Percentiles rank a stretch among this genome's conserved stretches.
Evolutionary conservation across 2,888 invertebrate species (phyloP).

Genomic region (Melitaea athalia): DNA sequence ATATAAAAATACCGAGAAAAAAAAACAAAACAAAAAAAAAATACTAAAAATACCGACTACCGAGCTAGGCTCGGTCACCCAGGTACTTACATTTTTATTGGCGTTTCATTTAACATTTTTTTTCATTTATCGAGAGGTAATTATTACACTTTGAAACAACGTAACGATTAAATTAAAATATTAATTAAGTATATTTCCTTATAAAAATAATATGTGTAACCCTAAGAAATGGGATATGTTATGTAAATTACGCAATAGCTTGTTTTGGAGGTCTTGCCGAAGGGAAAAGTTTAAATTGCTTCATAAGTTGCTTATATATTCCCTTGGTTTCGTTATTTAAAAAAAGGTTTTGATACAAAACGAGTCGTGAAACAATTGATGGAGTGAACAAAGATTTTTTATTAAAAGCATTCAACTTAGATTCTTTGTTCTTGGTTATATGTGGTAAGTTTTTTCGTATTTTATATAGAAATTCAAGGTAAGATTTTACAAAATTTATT

Average conservation of each 20-base stretch:
- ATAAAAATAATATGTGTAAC: background rate
- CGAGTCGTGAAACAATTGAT: background rate
- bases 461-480: too few species aligned
- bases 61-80: too few species aligned
- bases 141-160: too few species aligned
- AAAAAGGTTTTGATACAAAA: constrained; percentile 11
- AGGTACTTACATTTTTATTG: too few species aligned
- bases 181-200: background rate
- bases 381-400: background rate
- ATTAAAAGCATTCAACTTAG: background rate
- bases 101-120: too few species aligned
- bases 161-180: background rate
- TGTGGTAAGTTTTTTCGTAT: background rate
- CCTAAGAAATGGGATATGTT: constrained; percentile 14
- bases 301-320: constrained; percentile 12
- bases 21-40: too few species aligned
- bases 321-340: constrained; percentile 14
- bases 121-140: too few species aligned
- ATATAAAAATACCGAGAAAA: too few species aligned
- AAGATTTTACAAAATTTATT: too few species aligned
- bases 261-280: constrained; percentile 14
- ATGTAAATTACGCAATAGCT: constrained; percentile 9
- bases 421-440: background rate
- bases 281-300: constrained; percentile 23
- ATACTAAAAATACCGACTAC: too few species aligned